Percentiles rank a stretch among this genome's conserved stretches.
Evolutionary conservation across 2,797 vertebrate species (phyloP).

Genomic region (Sciaenops ocellatus): DNA sequence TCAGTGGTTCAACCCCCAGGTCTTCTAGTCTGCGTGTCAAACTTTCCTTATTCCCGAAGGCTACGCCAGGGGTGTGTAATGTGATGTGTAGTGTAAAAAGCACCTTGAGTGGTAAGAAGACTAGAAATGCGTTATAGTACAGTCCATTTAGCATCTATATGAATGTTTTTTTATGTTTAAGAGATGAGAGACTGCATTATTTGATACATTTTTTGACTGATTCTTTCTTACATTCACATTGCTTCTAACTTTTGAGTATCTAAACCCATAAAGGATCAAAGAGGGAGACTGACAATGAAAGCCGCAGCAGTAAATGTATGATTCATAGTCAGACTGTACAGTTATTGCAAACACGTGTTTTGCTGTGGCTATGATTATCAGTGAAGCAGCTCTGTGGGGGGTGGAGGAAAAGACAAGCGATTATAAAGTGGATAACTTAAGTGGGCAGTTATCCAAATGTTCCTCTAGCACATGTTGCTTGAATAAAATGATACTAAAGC

Average conservation of each 20-base stretch:
- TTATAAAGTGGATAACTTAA: conserved; percentile 50
- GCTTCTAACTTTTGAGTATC: not conserved
- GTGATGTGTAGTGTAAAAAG: too few species aligned
- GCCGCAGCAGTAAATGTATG: conserved; percentile 39
- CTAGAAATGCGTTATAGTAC: too few species aligned
- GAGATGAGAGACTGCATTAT: not conserved
- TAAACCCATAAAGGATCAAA: conserved; percentile 38
- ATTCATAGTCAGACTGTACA: conserved; percentile 42
- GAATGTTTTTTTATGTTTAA: not conserved
- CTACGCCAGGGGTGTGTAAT: too few species aligned
- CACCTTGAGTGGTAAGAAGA: too few species aligned
- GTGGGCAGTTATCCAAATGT: conserved; percentile 43
- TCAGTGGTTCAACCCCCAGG: too few species aligned
- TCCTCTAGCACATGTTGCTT: conserved; percentile 35
- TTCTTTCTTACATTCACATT: not conserved
- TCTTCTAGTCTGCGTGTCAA: too few species aligned
- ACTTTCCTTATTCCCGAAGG: too few species aligned
- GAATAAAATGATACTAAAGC: conserved; percentile 37
- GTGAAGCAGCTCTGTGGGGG: conserved; percentile 25
- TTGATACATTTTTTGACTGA: not conserved
- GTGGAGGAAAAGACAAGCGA: conserved; percentile 25
- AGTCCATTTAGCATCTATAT: not conserved
- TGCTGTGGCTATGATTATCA: conserved; percentile 51
- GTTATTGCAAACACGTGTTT: conserved; percentile 68
- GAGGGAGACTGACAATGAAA: conserved; percentile 8